Percentiles rank a stretch among this genome's conserved stretches.
Conservation (phyloP, 2,888 invertebrate genomes). For the Sepiola atlantica region DNA sequence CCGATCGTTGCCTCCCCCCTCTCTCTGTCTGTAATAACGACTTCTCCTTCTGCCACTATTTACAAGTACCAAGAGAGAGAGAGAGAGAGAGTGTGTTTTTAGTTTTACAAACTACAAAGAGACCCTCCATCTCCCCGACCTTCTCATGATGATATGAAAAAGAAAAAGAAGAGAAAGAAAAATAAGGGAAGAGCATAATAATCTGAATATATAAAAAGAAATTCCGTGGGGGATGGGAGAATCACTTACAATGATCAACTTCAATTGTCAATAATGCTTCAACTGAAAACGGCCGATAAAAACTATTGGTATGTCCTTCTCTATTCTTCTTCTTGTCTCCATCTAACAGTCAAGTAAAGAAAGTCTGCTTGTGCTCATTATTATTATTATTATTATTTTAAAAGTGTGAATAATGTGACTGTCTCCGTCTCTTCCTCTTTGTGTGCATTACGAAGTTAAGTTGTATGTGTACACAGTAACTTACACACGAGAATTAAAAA, state of each 20-base stretch:
- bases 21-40: background rate
- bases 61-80: background rate
- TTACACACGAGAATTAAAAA: no score
- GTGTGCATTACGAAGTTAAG: background rate
- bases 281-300: conserved; percentile 4
- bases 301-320: background rate
- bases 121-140: background rate
- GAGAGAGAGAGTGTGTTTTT: background rate
- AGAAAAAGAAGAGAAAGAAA: background rate
- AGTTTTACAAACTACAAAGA: conserved; percentile 32
- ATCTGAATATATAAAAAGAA: background rate
- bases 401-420: background rate
- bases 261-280: conserved; percentile 24
- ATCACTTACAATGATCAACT: conserved; percentile 32
- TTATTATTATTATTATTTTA: no score
- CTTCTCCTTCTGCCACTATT: background rate
- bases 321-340: background rate
- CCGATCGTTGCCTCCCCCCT: background rate
- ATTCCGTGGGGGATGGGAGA: conserved; percentile 8
- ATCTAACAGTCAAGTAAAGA: background rate
- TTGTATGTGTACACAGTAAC: no score
- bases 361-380: background rate
- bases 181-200: background rate
- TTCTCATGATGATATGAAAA: background rate
- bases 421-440: conserved; percentile 1